phyloP scores from a whole-genome alignment of 2,797 vertebrate species.

The Percopsis omiscomaycus region DNA sequence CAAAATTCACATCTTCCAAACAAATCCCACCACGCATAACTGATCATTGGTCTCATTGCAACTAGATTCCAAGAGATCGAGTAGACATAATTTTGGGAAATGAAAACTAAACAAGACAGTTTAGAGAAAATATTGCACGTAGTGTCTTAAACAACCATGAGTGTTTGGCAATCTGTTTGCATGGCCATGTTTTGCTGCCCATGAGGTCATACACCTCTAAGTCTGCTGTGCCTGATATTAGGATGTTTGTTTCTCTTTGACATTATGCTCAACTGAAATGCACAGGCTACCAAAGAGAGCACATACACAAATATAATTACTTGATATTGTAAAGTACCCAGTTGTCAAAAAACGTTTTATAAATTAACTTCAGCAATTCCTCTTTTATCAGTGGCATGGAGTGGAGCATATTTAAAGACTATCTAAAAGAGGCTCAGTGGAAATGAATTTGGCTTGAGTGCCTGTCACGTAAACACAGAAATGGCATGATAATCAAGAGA shows the following conservation, averaged over 20 bases:
- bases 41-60: too few relatives aligned
- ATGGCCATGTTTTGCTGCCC: slow-evolving; percentile 65
- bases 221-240: slow-evolving; percentile 32
- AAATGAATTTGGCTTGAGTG: slow-evolving; percentile 30
- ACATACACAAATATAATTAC: slow-evolving; percentile 21
- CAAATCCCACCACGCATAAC: neutral
- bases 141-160: neutral
- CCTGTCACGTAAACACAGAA: slow-evolving; percentile 54
- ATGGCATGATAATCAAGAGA: slow-evolving; percentile 58
- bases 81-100: neutral
- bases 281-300: slow-evolving; percentile 28
- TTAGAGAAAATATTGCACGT: slow-evolving; percentile 6
- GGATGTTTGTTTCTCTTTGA: slow-evolving; percentile 19
- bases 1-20: neutral
- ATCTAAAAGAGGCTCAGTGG: slow-evolving; percentile 3
- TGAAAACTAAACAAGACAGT: neutral
- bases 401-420: neutral
- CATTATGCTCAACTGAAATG: slow-evolving; percentile 8
- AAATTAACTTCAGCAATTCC: neutral
- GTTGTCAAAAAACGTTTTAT: neutral
- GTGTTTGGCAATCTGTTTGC: slow-evolving; percentile 59
- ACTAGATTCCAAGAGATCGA: too few relatives aligned
- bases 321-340: slow-evolving; percentile 16
- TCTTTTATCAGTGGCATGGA: neutral
- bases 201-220: slow-evolving; percentile 24